These are phyloP conservation scores for Eurystomus gularis DNA, from an alignment of 2,113 vertebrate genomes.

Conservation along the genomic window DNA sequence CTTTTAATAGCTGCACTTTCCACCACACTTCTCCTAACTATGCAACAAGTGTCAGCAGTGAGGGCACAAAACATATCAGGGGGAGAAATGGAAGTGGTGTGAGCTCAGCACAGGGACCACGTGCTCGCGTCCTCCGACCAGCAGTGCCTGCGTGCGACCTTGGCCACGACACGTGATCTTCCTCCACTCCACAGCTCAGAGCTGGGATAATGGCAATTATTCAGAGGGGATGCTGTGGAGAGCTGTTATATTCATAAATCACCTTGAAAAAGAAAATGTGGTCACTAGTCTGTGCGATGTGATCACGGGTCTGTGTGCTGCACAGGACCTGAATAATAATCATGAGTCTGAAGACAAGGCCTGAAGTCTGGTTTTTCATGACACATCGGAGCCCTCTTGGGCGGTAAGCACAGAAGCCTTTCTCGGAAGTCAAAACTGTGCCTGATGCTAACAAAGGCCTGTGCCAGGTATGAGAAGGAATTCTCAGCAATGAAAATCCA, in stretches of 20 bases:
- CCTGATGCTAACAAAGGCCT: not conserved
- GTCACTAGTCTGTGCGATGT: not conserved
- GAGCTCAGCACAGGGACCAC: not conserved
- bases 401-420: not conserved
- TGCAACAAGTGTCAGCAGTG: not conserved
- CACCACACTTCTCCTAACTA: not conserved
- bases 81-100: not conserved
- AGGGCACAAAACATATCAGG: not conserved
- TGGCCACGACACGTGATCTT: not conserved
- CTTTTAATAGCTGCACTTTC: slow-evolving; percentile 55
- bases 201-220: not conserved
- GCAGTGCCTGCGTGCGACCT: not conserved
- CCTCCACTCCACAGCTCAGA: not conserved
- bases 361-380: not conserved
- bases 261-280: not conserved
- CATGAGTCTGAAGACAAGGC: not conserved
- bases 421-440: not conserved
- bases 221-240: not conserved
- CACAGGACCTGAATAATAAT: not conserved
- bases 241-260: slow-evolving; percentile 2
- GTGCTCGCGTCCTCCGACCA: not conserved
- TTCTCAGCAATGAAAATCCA: not conserved
- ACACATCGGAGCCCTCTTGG: not conserved
- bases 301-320: not conserved
- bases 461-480: not conserved